Base-by-base conservation (phyloP, 2,797 vertebrate species). In the Hydrolagus colliei region DNA sequence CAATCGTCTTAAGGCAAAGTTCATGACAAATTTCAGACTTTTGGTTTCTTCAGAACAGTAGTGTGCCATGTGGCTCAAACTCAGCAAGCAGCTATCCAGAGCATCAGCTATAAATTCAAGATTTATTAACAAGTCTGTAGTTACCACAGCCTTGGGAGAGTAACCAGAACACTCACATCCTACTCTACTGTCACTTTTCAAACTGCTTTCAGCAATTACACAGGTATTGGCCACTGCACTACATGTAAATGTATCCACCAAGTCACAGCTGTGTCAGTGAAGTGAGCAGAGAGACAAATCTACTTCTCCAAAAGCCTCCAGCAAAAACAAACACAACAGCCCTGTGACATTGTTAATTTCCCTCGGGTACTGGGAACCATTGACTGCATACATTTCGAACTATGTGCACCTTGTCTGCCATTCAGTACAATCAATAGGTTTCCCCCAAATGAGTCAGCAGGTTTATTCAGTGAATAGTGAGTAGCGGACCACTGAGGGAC, bases 311-410 rank as follows among this genome's bases (percentile, higher is more conserved):
- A 84, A 68, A 84, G 63, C 79, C 79, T 84, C 63, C 63, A 84
- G 79, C 79, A 84, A 84, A 82, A 84, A 84, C 79, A 84, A 84
- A 84, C 68, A 71, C 79, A 84, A 84, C 78, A 82, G 67, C 79
- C 41, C 79, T 84, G 79, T 84, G 65, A 84, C 79, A 71, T 16
- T 52, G 65, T 35, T 84, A 65, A 84, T 84, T 84, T 84, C 79
- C 79, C 79, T 68, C 20, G 65, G 79, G 79, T 41, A n/a, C 32
- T 68, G 65, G 32, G 16, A 84, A 71, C 68, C 79, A 41, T 12
- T 84, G 79, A 84, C 67, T 84, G 79, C 79, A 52, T 84, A 84
- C 79, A 84, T 84, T 84, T 84, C 79, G 68, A 68, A 71, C 79
- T 67, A 68, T 11, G 16, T 71, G 35, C 65, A 41, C 65, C 27